Percentiles rank a stretch among this genome's conserved stretches.
These are phyloP conservation scores for Meghimatium bilineatum DNA, from an alignment of 2,888 invertebrate species.

Conservation along the genomic window DNA sequence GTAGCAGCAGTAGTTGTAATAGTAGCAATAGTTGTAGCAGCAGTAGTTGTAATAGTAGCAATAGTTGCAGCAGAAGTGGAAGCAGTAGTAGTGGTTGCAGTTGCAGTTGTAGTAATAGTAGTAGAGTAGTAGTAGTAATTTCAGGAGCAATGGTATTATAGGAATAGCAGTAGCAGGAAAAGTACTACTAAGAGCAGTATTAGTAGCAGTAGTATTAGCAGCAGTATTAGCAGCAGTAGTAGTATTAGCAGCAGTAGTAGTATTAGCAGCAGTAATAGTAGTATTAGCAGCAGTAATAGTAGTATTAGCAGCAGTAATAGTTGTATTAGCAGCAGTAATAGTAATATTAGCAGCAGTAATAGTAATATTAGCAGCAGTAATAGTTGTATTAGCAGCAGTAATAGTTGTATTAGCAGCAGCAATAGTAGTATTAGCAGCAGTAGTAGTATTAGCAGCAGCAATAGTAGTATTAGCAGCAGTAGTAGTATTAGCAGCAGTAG, in stretches of 20 bases:
- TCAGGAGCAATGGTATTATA: not conserved
- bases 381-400: constrained; percentile 9
- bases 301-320: not conserved
- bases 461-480: not conserved
- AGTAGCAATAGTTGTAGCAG: not conserved
- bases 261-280: not conserved
- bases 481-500: constrained; percentile 49
- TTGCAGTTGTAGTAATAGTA: too few species aligned
- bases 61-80: too few species aligned
- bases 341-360: constrained; percentile 9
- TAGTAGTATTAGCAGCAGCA: constrained; percentile 5
- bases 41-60: too few species aligned
- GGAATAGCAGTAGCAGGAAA: too few species aligned
- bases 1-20: not conserved
- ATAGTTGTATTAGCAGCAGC: not conserved
- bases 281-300: not conserved
- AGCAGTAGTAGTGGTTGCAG: too few species aligned
- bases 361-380: constrained; percentile 7
- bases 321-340: not conserved
- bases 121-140: not conserved
- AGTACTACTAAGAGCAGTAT: too few species aligned
- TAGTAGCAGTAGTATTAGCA: too few species aligned
- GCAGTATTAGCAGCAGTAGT: not conserved
- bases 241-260: not conserved
- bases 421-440: not conserved